A percentile compares a stretch with the other conserved stretches of the same genome.
Evolutionary conservation across 1,140 invertebrate genomes (phyloP).

Genomic region (Rhagoletis zephyria): DNA sequence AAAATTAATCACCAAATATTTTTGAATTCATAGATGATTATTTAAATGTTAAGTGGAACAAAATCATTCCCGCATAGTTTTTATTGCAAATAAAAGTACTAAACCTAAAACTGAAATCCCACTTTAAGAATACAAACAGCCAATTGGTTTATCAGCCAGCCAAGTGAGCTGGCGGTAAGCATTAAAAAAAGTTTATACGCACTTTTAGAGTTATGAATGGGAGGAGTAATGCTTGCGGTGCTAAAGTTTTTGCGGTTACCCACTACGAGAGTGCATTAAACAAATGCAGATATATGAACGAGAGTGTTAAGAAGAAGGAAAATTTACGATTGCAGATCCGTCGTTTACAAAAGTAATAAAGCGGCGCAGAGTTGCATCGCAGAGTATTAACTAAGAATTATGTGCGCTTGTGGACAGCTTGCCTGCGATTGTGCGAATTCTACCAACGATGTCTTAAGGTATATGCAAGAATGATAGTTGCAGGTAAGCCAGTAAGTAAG

Average conservation of each 20-base stretch:
- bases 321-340: background rate
- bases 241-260: background rate
- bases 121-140: too few species aligned
- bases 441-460: background rate
- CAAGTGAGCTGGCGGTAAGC: background rate
- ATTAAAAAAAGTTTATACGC: constrained; percentile 3
- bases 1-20: too few species aligned
- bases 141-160: background rate
- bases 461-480: background rate
- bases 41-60: too few species aligned
- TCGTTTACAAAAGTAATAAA: background rate
- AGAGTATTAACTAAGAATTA: constrained; percentile 5
- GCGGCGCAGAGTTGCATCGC: background rate
- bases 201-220: constrained; percentile 27
- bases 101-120: background rate
- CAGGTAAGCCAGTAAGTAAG: background rate
- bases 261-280: background rate
- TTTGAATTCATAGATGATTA: too few species aligned
- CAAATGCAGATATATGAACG: background rate
- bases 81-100: background rate
- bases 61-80: too few species aligned
- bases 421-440: background rate
- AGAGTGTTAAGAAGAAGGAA: background rate
- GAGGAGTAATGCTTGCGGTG: background rate
- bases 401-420: background rate